A percentile compares a stretch with the other conserved stretches of the same genome.
phyloP scores from a whole-genome alignment of 2,888 invertebrate species.

The Subacronicta megacephala region DNA sequence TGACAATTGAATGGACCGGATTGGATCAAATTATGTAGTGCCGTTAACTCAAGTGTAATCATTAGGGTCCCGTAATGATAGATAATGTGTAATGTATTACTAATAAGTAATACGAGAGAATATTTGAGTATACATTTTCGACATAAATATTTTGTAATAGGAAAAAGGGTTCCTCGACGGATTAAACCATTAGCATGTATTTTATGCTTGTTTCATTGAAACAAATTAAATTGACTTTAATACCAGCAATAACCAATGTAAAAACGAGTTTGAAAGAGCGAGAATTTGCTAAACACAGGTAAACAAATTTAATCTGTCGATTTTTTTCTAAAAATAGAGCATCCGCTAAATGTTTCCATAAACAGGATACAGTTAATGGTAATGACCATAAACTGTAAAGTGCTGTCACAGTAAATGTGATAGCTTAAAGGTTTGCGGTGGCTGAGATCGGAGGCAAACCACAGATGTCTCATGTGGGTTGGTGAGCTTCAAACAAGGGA shows the following conservation, averaged over 20 bases:
- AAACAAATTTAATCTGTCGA: too few species aligned
- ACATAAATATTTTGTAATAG: too few species aligned
- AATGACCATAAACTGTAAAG: conserved; percentile 19
- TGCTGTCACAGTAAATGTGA: conserved; percentile 21
- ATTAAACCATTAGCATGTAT: too few species aligned
- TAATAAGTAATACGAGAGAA: not conserved
- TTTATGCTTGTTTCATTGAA: too few species aligned
- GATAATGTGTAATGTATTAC: too few species aligned
- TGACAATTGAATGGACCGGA: conserved; percentile 46
- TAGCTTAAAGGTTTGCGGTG: conserved; percentile 36
- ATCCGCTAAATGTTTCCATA: conserved; percentile 1
- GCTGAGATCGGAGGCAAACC: conserved; percentile 27
- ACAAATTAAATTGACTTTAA: too few species aligned
- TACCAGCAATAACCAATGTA: too few species aligned
- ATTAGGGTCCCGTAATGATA: conserved; percentile 17
- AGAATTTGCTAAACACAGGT: too few species aligned
- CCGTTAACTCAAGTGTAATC: conserved; percentile 30
- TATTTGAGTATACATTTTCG: too few species aligned
- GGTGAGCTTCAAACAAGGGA: conserved; percentile 1
- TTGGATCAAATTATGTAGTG: conserved; percentile 35
- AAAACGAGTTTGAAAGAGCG: too few species aligned
- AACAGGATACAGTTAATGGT: conserved; percentile 42
- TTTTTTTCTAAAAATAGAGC: conserved; percentile 18
- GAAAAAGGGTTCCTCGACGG: too few species aligned
- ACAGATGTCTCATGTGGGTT: conserved; percentile 22